Percentiles rank a stretch among this genome's conserved stretches.
Conservation (phyloP, 30 jellyfish, hydroid and myxozoan species). For the Aurelia sp. region DNA sequence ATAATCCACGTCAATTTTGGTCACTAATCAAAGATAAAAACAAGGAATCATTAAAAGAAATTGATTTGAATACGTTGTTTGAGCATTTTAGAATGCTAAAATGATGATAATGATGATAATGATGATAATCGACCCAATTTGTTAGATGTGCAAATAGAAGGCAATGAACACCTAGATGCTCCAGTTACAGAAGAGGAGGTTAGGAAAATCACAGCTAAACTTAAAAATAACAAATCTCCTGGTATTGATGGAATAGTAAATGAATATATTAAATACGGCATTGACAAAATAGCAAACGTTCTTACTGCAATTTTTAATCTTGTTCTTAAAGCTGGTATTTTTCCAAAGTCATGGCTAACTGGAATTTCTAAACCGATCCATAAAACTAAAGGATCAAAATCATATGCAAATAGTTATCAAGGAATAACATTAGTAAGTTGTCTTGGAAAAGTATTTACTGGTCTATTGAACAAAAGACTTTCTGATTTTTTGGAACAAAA, state of each 20-base stretch:
- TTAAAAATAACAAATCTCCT: constrained; percentile 14
- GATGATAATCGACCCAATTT: neutral
- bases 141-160: neutral
- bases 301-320: constrained; percentile 4
- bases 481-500: constrained; percentile 11
- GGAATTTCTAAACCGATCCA: constrained; percentile 17
- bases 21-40: constrained; percentile 1
- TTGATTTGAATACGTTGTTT: neutral
- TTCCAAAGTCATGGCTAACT: constrained; percentile 31
- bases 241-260: constrained; percentile 22
- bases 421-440: constrained; percentile 30
- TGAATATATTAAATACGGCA: constrained; percentile 10
- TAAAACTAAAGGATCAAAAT: constrained; percentile 22
- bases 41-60: neutral
- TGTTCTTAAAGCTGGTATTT: constrained; percentile 3
- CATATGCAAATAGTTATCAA: constrained; percentile 2
- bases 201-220: neutral
- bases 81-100: constrained; percentile 9
- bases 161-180: neutral
- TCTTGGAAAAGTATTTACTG: constrained; percentile 35
- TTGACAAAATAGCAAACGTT: neutral
- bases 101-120: neutral
- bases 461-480: constrained; percentile 22
- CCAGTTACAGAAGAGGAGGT: constrained; percentile 9
- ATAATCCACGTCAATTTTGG: constrained; percentile 9